Evolutionary conservation across 2,888 invertebrate genomes (phyloP), one percentile per base, ranked within the genome.

Genomic region (Calameuta idolon): DNA sequence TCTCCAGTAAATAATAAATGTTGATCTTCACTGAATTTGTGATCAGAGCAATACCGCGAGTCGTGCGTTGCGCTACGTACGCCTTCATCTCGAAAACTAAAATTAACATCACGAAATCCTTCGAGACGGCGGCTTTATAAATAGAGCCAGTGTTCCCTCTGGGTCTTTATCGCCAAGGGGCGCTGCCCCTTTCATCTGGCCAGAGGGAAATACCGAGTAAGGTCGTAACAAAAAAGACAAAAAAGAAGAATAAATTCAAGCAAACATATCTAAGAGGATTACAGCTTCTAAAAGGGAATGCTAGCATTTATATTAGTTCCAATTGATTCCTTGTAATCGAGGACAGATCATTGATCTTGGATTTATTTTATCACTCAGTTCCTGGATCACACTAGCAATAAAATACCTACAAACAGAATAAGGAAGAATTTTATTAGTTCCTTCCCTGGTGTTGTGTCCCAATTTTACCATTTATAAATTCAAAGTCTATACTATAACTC

Each of bases 61-160:
- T 23, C 23, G 55, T 55, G 55, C 55, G 55, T 23, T 55, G 71
- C 71, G 71, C 71, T 71, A 71, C 71, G 71, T 71, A 82, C 79
- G 85, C 81, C 82, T 82, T 79, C 83, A 79, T 84, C 81, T 81
- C 81, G 80, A 81, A 86, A 84, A 88, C 90, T 90, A 90, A 90
- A 90, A 88, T 89, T 90, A 90, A 86, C 88, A 83, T 82, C 84
- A 83, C 80, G 80, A 87, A 88, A 89, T 89, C 85, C 83, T 84
- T 85, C 82, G 85, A 86, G 84, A 86, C 84, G 79, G 79, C 76
- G 79, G 79, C 81, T 83, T 87, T 90, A 90, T 90, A 90, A 89
- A 90, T 90, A 90, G 90, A 85, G 81, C 75, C 75, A 80, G 76
- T 81, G 77, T 35, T 79, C 80, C 79, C 81, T 81, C 76, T 71